These are phyloP conservation scores for Mustelus asterias DNA, from an alignment of 2,113 vertebrate genomes.

Conservation along the genomic window DNA sequence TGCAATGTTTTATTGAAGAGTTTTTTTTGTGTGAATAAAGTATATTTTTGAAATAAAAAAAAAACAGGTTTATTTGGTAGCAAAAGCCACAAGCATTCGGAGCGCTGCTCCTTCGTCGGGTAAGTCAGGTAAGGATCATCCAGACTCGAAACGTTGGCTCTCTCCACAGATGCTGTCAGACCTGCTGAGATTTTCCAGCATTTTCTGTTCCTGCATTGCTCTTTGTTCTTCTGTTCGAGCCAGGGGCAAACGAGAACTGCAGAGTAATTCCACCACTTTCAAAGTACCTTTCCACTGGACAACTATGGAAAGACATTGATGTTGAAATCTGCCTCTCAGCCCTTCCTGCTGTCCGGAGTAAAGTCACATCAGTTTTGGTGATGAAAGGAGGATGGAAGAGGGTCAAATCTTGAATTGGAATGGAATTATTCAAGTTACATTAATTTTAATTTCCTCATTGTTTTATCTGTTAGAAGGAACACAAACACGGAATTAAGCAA, in stretches of 20 bases:
- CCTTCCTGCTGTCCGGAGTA: background rate
- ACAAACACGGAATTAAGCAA: background rate
- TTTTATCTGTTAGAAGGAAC: background rate
- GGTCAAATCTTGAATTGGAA: background rate
- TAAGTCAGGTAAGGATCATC: no score
- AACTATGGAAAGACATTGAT: background rate
- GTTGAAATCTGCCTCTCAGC: background rate
- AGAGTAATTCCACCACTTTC: background rate
- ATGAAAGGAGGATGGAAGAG: background rate
- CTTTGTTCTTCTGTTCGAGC: no score
- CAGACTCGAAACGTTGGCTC: no score
- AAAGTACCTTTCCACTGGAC: background rate
- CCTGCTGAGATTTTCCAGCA: no score
- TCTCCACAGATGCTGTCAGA: no score
- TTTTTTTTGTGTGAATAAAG: no score
- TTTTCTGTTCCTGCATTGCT: no score
- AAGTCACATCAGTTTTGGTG: background rate
- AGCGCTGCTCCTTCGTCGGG: no score
- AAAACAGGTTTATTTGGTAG: no score
- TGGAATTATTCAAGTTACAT: background rate
- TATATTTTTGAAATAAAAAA: no score
- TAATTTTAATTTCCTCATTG: background rate
- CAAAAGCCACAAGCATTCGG: no score
- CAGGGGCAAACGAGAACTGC: background rate
- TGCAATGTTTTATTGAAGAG: no score